Conservation (phyloP, 2,888 invertebrate genomes). For the Mayetiola destructor region DNA sequence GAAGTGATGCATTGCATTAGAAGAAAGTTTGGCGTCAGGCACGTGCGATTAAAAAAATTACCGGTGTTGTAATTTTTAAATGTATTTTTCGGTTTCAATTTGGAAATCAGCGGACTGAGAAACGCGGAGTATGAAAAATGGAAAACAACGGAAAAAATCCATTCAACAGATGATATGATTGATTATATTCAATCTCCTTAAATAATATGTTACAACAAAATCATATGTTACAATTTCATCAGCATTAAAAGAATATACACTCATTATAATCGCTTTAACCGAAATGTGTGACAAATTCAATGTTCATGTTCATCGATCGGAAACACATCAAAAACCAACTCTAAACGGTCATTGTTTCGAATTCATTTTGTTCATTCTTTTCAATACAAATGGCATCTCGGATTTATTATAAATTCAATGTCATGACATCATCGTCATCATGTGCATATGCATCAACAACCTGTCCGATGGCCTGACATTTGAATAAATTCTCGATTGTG, state of each 20-base stretch:
- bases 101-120: too few species aligned
- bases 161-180: too few species aligned
- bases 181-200: too few species aligned
- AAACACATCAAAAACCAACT: too few species aligned
- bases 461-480: neutral
- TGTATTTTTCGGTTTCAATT: too few species aligned
- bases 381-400: slow-evolving; percentile 5
- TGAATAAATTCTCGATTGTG: neutral
- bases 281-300: too few species aligned
- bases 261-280: neutral
- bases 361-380: neutral
- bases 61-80: neutral
- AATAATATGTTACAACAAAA: slow-evolving; percentile 7
- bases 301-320: too few species aligned
- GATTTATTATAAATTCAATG: too few species aligned
- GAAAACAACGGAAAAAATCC: too few species aligned
- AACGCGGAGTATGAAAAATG: too few species aligned
- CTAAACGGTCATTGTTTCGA: neutral
- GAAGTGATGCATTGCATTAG: neutral
- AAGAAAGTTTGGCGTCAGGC: neutral
- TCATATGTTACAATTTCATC: neutral
- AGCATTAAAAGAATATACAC: too few species aligned
- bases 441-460: too few species aligned
- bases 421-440: neutral
- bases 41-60: slow-evolving; percentile 12